Percentiles rank a stretch among this genome's conserved stretches.
Conservation (phyloP, 2,888 invertebrate genomes). For the Pseudococcus longispinus region DNA sequence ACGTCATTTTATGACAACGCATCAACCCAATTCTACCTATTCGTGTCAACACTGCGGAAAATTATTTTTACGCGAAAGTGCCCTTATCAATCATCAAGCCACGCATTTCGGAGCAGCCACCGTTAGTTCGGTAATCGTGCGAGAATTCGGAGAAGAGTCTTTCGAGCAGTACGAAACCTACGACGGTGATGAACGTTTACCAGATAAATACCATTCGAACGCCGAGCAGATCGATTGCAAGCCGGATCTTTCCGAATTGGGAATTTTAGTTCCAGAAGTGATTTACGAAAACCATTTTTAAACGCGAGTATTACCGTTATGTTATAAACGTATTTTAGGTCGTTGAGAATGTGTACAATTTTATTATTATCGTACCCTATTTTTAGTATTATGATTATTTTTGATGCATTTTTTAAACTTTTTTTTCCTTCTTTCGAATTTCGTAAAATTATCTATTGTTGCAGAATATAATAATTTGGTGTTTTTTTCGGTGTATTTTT, state of each 20-base stretch:
- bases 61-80: conserved; percentile 23
- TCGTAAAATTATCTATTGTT: background rate
- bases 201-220: background rate
- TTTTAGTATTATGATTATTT: background rate
- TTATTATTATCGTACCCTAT: background rate
- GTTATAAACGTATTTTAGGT: conserved; percentile 18
- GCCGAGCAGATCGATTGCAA: background rate
- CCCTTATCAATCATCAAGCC: conserved; percentile 22
- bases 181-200: background rate
- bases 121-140: background rate
- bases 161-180: background rate
- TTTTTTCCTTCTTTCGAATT: background rate
- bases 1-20: background rate
- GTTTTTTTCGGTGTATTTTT: background rate
- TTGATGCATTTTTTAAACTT: conserved; percentile 23
- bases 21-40: background rate
- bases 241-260: background rate
- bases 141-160: background rate
- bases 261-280: conserved; percentile 23
- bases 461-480: conserved; percentile 20
- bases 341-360: conserved; percentile 22
- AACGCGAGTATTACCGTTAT: conserved; percentile 34
- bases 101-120: background rate
- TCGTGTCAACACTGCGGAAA: conserved; percentile 2
- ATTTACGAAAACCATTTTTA: conserved; percentile 44